Base-by-base conservation (phyloP, 2,113 vertebrate species). In the Bungarus multicinctus region DNA sequence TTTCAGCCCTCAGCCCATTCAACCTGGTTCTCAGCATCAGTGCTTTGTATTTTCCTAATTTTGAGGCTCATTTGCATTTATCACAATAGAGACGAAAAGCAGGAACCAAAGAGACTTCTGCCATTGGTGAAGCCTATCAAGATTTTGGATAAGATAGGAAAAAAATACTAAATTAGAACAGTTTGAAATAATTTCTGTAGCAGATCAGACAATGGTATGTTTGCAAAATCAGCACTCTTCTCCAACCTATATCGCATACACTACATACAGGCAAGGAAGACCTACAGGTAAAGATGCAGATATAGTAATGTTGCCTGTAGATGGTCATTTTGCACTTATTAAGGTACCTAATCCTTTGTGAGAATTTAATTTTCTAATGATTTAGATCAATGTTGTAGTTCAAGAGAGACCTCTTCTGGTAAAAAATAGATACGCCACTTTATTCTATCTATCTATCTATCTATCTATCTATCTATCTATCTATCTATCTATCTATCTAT, bases 321-420 rank as follows among this genome's bases (percentile, higher is more conserved):
- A 43, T 9, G 22, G 43, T 50, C 23, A 58, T 27, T 47, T 57
- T 58, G 86, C 9, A 30, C 25, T 87, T 20, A 22, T 34, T 91
- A 11, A 5, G 45, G 55, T 54, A 85, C 23, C 12, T 20, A 87
- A 60, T 14, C 16, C 12, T 64, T 91, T 91, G 30, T 34, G 11
- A 45, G 74, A 91, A 30, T 52, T 30, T 54, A 55, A 39, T 10
- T 92, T 88, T 64, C 47, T 86, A 57, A 91, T 25, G 25, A 8
- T 45, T 25, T 57, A 10, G 14, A 18, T 85, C 34, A 55, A 45
- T 55, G 39, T 55, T 92, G 23, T 55, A 89, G 60, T 55, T 89
- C 87, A 81, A 89, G 91, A 92, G 87, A 89, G 87, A 92, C 87
- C 58, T 55, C 91, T 89, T 30, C 91, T 89, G 91, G 91, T 30